Percentiles rank a stretch among this genome's conserved stretches.
Evolutionary conservation across 2,888 invertebrate species (phyloP).

Genomic region (Micoletzkya japonica): DNA sequence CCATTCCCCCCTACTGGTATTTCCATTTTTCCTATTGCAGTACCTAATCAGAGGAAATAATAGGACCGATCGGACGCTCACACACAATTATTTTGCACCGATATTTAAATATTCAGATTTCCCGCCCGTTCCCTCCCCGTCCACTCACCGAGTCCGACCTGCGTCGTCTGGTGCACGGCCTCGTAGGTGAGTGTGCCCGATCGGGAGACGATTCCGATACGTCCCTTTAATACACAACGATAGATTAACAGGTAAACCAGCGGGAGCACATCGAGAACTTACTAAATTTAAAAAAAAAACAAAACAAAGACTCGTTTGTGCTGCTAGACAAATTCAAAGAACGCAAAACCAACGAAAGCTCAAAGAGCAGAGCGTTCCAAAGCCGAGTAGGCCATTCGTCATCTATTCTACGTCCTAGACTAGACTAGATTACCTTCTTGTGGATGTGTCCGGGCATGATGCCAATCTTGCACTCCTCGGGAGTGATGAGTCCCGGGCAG

Average conservation of each 20-base stretch:
- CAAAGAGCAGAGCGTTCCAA: no score
- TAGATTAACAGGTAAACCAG: no score
- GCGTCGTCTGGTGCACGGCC: constrained; percentile 96
- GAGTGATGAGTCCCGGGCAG: constrained; percentile 97
- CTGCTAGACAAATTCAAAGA: no score
- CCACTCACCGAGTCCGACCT: constrained; percentile 68
- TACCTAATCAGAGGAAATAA: no score
- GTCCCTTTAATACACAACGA: constrained; percentile 20
- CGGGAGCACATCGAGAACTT: no score
- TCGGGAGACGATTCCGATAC: constrained; percentile 84
- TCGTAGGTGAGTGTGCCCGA: constrained; percentile 98
- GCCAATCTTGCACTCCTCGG: constrained; percentile 87
- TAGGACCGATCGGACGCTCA: neutral
- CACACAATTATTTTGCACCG: neutral
- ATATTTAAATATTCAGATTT: neutral
- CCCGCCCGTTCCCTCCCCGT: neutral
- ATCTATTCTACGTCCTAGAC: no score
- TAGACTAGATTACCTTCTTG: constrained; percentile 71
- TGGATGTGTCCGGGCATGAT: constrained; percentile 99
- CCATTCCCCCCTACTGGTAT: neutral
- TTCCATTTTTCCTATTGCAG: constrained; percentile 70
- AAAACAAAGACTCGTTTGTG: no score
- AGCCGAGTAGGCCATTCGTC: no score
- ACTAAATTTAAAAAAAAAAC: no score
- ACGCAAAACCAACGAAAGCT: no score